Evolutionary conservation across 23 tunicate genomes (phyloP).

Genomic region (Ciona savignyi): DNA sequence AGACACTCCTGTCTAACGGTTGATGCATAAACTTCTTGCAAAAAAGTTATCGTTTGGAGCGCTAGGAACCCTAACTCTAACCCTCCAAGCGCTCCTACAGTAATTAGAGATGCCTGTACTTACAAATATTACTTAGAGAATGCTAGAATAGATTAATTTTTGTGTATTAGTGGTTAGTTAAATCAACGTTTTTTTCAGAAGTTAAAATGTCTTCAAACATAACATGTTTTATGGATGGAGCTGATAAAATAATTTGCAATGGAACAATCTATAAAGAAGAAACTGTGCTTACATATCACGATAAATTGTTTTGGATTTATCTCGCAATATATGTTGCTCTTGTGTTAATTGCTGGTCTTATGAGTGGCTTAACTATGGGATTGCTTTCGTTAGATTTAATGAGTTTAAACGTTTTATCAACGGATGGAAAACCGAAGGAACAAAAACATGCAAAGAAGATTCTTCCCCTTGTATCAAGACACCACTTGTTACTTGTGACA

Average conservation of each 20-base stretch:
- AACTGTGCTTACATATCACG: conserved; percentile 31
- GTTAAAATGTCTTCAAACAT: conserved; percentile 11
- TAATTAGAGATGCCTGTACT: no score
- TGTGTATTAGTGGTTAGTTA: no score
- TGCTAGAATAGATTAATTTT: no score
- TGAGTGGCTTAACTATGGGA: conserved; percentile 97
- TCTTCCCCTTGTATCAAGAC: conserved; percentile 76
- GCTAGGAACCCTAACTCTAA: no score
- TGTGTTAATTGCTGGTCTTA: conserved; percentile 72
- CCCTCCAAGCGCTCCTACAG: no score
- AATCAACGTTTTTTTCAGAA: no score
- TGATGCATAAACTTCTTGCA: no score
- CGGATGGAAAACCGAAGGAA: conserved; percentile 80
- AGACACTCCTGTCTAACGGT: no score
- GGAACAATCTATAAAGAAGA: conserved; percentile 48
- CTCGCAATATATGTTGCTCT: conserved; percentile 68
- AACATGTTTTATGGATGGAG: conserved; percentile 16
- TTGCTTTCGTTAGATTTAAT: conserved; percentile 70
- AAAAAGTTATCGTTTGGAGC: no score
- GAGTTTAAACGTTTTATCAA: conserved; percentile 67
- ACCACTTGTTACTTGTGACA: conserved; percentile 77
- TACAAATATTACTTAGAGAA: no score
- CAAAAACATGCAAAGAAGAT: conserved; percentile 76
- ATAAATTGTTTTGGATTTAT: conserved; percentile 79
- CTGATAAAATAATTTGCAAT: conserved; percentile 46